A percentile compares a stretch with the other conserved stretches of the same genome.
Evolutionary conservation across 1,140 invertebrate species (phyloP).

Genomic region (Drosophila ambigua): DNA sequence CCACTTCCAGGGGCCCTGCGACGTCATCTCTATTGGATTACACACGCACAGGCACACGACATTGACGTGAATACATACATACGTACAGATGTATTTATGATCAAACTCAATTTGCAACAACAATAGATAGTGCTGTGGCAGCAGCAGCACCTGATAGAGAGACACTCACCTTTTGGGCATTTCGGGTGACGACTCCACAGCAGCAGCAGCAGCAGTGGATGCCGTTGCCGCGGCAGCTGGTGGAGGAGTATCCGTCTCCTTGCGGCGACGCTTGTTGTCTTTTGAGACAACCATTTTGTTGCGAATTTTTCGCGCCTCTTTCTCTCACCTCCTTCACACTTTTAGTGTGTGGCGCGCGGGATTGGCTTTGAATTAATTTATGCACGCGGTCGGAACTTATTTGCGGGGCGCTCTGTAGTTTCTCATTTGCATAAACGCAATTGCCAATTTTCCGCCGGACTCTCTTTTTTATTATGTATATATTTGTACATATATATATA

Average conservation of each 20-base stretch:
- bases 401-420: slow-evolving; percentile 21
- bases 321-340: slow-evolving; percentile 33
- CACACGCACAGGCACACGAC: slow-evolving; percentile 24
- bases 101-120: slow-evolving; percentile 16
- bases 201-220: slow-evolving; percentile 34
- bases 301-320: slow-evolving; percentile 78
- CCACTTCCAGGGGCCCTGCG: slow-evolving; percentile 39
- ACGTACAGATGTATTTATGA: slow-evolving; percentile 10
- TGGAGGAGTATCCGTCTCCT: slow-evolving; percentile 71
- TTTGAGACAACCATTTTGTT: slow-evolving; percentile 84
- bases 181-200: slow-evolving; percentile 83
- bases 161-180: slow-evolving; percentile 81
- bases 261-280: slow-evolving; percentile 82
- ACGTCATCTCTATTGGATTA: slow-evolving; percentile 64
- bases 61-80: slow-evolving; percentile 18
- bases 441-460: slow-evolving; percentile 36
- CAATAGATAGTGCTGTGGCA: slow-evolving; percentile 9
- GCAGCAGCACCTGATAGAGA: slow-evolving; percentile 8
- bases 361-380: slow-evolving; percentile 30
- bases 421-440: slow-evolving; percentile 35
- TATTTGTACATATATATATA: slow-evolving; percentile 45
- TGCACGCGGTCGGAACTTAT: slow-evolving; percentile 5
- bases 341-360: slow-evolving; percentile 17
- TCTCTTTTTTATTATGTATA: slow-evolving; percentile 48
- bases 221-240: slow-evolving; percentile 37